Evolutionary conservation across 2,888 invertebrate species (phyloP), one percentile per base, ranked within the genome.

Genomic region (Isotomurus palustris): DNA sequence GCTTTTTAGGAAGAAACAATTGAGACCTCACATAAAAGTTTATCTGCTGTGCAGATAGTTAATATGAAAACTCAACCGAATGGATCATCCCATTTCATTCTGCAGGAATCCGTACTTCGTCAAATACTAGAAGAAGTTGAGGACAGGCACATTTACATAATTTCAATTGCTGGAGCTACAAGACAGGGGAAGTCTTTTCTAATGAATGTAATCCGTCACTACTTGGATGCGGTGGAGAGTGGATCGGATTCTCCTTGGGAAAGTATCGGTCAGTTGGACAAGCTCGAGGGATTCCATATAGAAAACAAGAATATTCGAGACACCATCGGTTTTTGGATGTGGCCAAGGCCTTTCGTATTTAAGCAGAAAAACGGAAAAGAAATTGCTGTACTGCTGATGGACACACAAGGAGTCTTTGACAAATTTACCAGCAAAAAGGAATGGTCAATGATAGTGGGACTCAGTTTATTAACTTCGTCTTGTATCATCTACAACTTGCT

Each of bases 341-440:
- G 56, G 58, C 51, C 56, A 17, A 22, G 49, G 2, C 59, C 64
- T 1, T 61, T 64, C 40, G 40, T 56, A 2, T 44, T 61, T 0
- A 58, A 29, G 19, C 8, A 19, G 8, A 10, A 10, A 21, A 27
- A 41, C 8, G 41, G 52, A 14, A 24, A 14, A 5, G 43, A 52
- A 25, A n/a, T 40, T n/a, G 52, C 36, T 14, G 40, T 52, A 2
- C 22, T 64, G 1, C 50, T 64, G 6, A 43, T 64, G n/a, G 64
- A 64, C 49, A 61, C 64, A 1, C 61, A 64, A 54, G 64, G 64
- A 8, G 56, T 55, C 24, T 29, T 54, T n/a, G 64, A 64, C 21
- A 56, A 56, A 2, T 53, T 52, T 32, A 59, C 64, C 0, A 52
- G 47, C 0, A 35, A 14, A 10, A 45, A 53, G 12, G 61, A 61